Conservation (phyloP, 2,888 invertebrate genomes). For the Phengaris alcon region DNA sequence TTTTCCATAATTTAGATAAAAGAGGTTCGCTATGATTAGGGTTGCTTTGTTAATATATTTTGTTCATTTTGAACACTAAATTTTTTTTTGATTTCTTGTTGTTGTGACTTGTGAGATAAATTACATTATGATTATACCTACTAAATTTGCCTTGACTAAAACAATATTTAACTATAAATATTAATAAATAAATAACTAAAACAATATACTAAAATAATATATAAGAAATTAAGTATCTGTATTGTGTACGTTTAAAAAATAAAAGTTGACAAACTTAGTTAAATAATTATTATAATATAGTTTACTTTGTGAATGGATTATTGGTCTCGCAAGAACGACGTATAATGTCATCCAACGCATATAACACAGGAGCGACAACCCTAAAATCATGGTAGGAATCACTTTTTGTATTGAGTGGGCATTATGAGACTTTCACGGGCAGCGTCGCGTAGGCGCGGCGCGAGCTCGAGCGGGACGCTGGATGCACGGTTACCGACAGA, state of each 20-base stretch:
- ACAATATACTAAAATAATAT: too few relatives aligned
- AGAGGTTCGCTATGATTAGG: slow-evolving; percentile 77
- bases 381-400: slow-evolving; percentile 42
- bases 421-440: slow-evolving; percentile 29
- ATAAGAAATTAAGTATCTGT: too few relatives aligned
- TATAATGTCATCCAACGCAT: too few relatives aligned
- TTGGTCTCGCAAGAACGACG: too few relatives aligned
- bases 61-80: not conserved
- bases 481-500: slow-evolving; percentile 45
- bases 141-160: not conserved
- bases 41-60: slow-evolving; percentile 48
- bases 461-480: slow-evolving; percentile 24
- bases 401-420: slow-evolving; percentile 32
- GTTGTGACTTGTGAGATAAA: not conserved
- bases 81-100: not conserved
- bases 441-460: slow-evolving; percentile 26
- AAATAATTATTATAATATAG: too few relatives aligned
- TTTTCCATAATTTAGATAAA: slow-evolving; percentile 78
- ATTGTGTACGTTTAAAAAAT: too few relatives aligned
- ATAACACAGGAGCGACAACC: slow-evolving; percentile 41
- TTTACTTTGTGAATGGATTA: too few relatives aligned
- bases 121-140: not conserved
- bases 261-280: too few relatives aligned
- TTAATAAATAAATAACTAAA: too few relatives aligned
- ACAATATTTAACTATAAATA: too few relatives aligned